phyloP scores from a whole-genome alignment of 2,797 vertebrate genomes.

The Pyrocephalus nanus region DNA sequence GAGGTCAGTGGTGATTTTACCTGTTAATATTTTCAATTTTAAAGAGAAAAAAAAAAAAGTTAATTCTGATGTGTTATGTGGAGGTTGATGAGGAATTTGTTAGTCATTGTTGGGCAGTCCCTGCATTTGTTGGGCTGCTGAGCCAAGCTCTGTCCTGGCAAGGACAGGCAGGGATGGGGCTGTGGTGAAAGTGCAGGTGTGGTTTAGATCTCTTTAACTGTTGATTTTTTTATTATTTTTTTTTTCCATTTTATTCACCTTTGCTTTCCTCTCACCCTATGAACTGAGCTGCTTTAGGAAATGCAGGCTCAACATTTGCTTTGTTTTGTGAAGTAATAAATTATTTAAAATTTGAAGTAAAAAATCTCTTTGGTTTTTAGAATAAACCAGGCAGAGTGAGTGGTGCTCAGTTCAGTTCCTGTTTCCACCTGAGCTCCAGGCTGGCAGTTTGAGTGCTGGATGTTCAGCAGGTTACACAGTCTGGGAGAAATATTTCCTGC shows the following conservation, averaged over 20 bases:
- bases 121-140: rapidly evolving
- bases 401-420: not conserved
- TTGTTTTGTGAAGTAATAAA: not conserved
- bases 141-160: too few species aligned
- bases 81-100: rapidly evolving
- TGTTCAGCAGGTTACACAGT: not conserved
- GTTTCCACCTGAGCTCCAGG: not conserved
- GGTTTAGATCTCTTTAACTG: rapidly evolving
- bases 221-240: too few species aligned
- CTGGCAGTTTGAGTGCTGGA: rapidly evolving
- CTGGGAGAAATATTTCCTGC: not conserved
- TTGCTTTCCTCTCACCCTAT: rapidly evolving
- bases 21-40: rapidly evolving
- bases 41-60: rapidly evolving
- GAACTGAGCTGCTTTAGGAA: not conserved
- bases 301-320: rapidly evolving
- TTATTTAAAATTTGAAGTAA: rapidly evolving
- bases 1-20: not conserved
- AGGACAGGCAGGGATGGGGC: rapidly evolving
- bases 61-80: rapidly evolving
- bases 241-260: rapidly evolving
- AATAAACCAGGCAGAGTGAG: rapidly evolving
- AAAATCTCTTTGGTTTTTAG: not conserved
- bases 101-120: rapidly evolving
- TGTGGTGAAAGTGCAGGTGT: rapidly evolving